Evolutionary conservation across 2,797 vertebrate genomes (phyloP).

Genomic region (Bradypodion pumilum): DNA sequence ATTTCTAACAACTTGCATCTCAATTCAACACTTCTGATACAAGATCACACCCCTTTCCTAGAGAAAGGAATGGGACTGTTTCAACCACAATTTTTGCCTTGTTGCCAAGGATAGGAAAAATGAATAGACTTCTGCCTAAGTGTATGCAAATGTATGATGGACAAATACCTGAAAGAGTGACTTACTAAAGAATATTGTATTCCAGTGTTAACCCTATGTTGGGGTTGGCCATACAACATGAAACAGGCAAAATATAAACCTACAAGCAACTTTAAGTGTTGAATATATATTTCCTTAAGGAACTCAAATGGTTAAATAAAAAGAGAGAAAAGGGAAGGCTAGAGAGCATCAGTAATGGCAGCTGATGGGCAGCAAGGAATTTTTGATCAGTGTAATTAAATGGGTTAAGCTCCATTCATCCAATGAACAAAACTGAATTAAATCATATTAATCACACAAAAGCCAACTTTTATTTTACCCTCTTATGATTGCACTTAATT

Average conservation of each 20-base stretch:
- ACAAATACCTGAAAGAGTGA: neutral
- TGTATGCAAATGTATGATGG: neutral
- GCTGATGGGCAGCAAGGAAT: neutral
- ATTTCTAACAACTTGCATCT: neutral
- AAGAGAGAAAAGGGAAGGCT: neutral
- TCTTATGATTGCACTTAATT: neutral
- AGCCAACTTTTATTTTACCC: neutral
- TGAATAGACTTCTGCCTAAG: neutral
- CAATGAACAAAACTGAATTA: slow-evolving; percentile 14
- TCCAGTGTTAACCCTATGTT: fast-evolving
- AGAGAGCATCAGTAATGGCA: slow-evolving; percentile 4
- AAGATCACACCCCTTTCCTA: neutral
- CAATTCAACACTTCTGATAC: neutral
- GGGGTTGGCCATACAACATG: fast-evolving
- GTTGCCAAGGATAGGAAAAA: neutral
- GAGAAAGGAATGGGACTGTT: neutral
- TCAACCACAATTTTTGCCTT: neutral
- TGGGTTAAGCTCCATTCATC: neutral
- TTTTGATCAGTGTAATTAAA: neutral
- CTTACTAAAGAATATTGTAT: neutral
- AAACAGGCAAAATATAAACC: neutral
- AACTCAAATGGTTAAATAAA: neutral
- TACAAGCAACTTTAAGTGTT: neutral
- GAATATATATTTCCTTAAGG: neutral
- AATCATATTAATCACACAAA: slow-evolving; percentile 27